These are phyloP conservation scores for Chorisops tibialis DNA, from an alignment of 2,888 invertebrate genomes.

Conservation along the genomic window DNA sequence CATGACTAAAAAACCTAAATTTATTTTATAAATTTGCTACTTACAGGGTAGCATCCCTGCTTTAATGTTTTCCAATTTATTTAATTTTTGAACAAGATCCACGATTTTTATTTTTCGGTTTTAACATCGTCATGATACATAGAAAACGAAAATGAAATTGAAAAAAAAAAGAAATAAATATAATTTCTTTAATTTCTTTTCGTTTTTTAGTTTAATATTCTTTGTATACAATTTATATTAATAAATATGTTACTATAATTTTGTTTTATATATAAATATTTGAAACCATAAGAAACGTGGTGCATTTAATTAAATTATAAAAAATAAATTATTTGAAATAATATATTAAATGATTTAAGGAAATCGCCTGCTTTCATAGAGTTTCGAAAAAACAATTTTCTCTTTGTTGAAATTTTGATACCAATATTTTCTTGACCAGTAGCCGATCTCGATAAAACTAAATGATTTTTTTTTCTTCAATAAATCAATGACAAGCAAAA, in stretches of 20 bases:
- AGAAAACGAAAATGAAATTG: conserved; percentile 11
- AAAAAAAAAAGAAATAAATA: conserved; percentile 6
- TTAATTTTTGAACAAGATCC: background rate
- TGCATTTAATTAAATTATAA: conserved; percentile 18
- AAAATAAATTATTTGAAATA: conserved; percentile 2
- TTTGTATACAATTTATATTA: background rate
- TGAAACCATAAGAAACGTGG: conserved; percentile 16
- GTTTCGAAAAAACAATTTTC: background rate
- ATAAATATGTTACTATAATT: background rate
- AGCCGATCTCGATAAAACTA: background rate
- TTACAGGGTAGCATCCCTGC: conserved; percentile 74
- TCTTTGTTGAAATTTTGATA: background rate
- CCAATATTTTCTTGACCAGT: background rate
- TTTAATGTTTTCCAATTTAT: background rate
- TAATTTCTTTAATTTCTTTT: too few relatives aligned
- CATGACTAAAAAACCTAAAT: background rate
- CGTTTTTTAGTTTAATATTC: too few relatives aligned
- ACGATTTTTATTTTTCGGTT: conserved; percentile 6
- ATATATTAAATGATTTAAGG: background rate
- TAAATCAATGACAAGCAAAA: conserved; percentile 18
- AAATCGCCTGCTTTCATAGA: background rate
- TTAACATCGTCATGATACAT: background rate
- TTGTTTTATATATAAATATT: background rate
- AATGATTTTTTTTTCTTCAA: background rate
- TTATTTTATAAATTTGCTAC: conserved; percentile 51